Conservation (phyloP, 2,113 vertebrate species). For the Pardalotus punctatus region DNA sequence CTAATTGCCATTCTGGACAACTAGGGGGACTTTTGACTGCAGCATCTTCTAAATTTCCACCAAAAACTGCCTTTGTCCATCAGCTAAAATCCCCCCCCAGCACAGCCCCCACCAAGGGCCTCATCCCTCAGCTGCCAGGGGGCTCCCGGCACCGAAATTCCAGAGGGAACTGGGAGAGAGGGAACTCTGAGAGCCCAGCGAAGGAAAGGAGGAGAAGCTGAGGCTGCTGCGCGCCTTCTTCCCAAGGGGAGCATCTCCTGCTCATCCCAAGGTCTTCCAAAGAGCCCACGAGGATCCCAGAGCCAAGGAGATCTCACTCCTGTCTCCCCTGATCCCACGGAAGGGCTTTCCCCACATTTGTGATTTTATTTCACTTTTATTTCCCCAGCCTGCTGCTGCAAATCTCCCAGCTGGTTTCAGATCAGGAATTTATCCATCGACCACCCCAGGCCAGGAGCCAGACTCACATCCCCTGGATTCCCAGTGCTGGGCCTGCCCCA, state of each 20-base stretch:
- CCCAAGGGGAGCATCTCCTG: neutral
- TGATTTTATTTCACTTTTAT: neutral
- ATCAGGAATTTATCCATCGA: neutral
- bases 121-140: neutral
- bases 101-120: neutral
- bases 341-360: neutral
- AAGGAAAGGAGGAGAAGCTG: neutral
- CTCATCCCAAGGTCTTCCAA: neutral
- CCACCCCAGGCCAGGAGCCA: constrained; percentile 23
- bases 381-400: neutral
- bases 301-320: neutral
- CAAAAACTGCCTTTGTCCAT: neutral
- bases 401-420: neutral
- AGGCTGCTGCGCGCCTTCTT: neutral
- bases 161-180: neutral
- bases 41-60: neutral
- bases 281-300: neutral
- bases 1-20: neutral
- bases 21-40: neutral
- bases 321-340: neutral
- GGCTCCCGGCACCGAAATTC: neutral
- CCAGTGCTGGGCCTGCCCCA: neutral
- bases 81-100: neutral
- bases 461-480: neutral
- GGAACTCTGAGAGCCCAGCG: neutral